phyloP scores from a whole-genome alignment of 2,888 invertebrate genomes.

The Anthrax anthrax region DNA sequence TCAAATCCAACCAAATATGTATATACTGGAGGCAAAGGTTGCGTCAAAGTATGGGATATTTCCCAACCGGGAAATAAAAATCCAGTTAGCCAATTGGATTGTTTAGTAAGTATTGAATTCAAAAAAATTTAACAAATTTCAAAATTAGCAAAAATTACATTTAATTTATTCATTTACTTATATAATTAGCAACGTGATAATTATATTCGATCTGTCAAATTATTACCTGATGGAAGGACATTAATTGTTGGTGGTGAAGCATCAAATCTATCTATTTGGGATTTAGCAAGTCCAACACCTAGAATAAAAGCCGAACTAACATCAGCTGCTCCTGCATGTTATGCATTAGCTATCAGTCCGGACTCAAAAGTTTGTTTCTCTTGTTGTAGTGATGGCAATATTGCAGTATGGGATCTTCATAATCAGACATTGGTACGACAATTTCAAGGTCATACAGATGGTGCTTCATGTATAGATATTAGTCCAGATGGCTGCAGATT shows the following conservation, averaged over 20 bases:
- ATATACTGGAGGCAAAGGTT: slow-evolving; percentile 96
- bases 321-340: slow-evolving; percentile 90
- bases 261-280: slow-evolving; percentile 91
- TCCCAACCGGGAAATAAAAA: slow-evolving; percentile 60
- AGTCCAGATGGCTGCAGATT: slow-evolving; percentile 80
- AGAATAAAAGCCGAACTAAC: slow-evolving; percentile 82
- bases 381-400: slow-evolving; percentile 96
- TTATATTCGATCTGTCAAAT: slow-evolving; percentile 89
- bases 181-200: slow-evolving; percentile 73
- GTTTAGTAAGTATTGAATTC: slow-evolving; percentile 54
- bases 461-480: slow-evolving; percentile 95
- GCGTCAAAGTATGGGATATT: slow-evolving; percentile 77
- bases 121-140: not conserved
- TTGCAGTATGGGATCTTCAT: slow-evolving; percentile 90
- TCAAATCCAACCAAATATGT: slow-evolving; percentile 76
- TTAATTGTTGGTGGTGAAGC: slow-evolving; percentile 95
- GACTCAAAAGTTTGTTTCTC: slow-evolving; percentile 97
- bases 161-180: slow-evolving; percentile 7
- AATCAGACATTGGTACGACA: slow-evolving; percentile 84
- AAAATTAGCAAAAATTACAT: not conserved
- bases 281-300: slow-evolving; percentile 80
- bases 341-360: slow-evolving; percentile 91
- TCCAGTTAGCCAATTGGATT: slow-evolving; percentile 75
- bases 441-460: slow-evolving; percentile 94
- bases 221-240: slow-evolving; percentile 85